Conservation (phyloP, 2,888 invertebrate species). For the Celastrina argiolus region DNA sequence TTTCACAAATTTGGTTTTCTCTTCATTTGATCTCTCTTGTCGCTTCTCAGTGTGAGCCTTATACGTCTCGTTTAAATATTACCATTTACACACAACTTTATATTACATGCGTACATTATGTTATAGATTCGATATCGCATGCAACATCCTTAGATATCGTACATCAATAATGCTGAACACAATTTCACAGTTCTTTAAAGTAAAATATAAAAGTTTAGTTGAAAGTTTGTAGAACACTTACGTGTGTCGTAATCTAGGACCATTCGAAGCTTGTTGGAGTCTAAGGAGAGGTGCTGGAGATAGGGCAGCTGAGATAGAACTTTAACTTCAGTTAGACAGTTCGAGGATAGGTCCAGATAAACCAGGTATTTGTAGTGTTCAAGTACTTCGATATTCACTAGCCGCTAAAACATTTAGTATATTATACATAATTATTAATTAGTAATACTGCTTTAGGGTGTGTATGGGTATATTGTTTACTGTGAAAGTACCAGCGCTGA, state of each 20-base stretch:
- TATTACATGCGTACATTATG: no score
- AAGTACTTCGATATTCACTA: constrained; percentile 70
- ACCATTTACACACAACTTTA: no score
- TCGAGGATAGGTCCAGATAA: constrained; percentile 79
- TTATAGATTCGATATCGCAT: neutral
- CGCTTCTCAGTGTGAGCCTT: no score
- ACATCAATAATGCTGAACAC: neutral
- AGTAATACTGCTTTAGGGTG: no score
- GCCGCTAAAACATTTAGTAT: constrained; percentile 42
- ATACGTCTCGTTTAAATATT: no score
- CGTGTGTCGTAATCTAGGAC: constrained; percentile 75
- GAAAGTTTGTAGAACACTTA: constrained; percentile 43
- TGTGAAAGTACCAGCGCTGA: no score
- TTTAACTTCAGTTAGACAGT: constrained; percentile 69
- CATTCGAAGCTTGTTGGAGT: constrained; percentile 70
- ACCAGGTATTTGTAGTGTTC: constrained; percentile 77
- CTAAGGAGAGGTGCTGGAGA: constrained; percentile 76
- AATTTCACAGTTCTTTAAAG: neutral
- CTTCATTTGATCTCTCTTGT: no score
- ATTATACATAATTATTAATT: no score
- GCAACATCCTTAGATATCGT: neutral
- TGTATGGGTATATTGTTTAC: no score
- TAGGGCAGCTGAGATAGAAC: constrained; percentile 74
- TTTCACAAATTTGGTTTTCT: no score
- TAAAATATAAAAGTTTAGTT: neutral